phyloP scores from a whole-genome alignment of 2,888 invertebrate genomes.

The Tridacna crocea region DNA sequence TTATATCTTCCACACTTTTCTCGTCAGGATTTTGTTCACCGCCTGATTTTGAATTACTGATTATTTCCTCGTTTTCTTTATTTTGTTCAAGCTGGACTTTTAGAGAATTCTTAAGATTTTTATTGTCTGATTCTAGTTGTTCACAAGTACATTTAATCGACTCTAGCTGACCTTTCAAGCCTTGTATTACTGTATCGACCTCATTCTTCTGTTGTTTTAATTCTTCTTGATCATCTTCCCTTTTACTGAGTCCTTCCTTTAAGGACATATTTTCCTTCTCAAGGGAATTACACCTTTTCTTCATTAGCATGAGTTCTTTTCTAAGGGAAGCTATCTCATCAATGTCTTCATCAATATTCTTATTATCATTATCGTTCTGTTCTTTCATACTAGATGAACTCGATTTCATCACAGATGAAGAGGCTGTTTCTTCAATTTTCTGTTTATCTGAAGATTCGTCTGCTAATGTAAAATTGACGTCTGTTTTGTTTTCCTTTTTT shows the following conservation, averaged over 20 bases:
- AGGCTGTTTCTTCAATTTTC: neutral
- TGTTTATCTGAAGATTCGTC: neutral
- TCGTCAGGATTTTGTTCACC: conserved; percentile 70
- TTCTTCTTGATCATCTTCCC: conserved; percentile 43
- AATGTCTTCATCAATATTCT: neutral
- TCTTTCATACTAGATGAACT: neutral
- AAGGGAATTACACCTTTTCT: conserved; percentile 66
- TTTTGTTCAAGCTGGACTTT: conserved; percentile 51
- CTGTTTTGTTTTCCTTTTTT: neutral
- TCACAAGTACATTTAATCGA: conserved; percentile 65
- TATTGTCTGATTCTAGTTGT: conserved; percentile 70
- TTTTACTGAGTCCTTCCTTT: conserved; percentile 77
- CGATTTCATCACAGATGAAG: neutral
- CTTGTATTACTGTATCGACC: conserved; percentile 84
- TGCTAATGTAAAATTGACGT: neutral
- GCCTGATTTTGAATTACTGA: conserved; percentile 9
- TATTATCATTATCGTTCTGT: neutral
- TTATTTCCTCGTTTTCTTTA: conserved; percentile 29
- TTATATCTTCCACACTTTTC: conserved; percentile 66
- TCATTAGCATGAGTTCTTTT: conserved; percentile 69
- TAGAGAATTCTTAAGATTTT: conserved; percentile 52
- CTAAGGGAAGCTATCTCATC: conserved; percentile 85
- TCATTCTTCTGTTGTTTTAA: conserved; percentile 61
- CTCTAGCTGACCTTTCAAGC: conserved; percentile 68
- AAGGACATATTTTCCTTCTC: conserved; percentile 68